phyloP scores from a whole-genome alignment of 2,113 vertebrate species.

The Megaceryle torquata region DNA sequence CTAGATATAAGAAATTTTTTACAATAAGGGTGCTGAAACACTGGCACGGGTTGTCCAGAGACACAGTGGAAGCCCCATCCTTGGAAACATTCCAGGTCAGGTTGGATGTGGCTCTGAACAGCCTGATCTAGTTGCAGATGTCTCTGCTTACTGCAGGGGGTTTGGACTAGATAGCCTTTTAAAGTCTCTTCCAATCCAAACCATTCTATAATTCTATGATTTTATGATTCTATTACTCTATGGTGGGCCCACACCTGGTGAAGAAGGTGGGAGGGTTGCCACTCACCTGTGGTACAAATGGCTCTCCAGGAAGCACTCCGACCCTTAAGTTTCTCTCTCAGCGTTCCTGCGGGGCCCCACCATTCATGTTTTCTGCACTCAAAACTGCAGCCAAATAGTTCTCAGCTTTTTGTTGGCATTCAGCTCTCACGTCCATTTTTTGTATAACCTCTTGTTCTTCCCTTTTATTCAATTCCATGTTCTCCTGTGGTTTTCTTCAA shows the following conservation, averaged over 20 bases:
- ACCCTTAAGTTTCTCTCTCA: not conserved
- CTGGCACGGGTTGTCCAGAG: no score
- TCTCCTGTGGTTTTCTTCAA: not conserved
- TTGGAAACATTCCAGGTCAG: no score
- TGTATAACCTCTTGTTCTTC: not conserved
- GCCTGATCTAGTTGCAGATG: no score
- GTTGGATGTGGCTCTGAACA: no score
- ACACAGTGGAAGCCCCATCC: no score
- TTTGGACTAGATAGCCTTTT: not conserved
- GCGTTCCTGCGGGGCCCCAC: not conserved
- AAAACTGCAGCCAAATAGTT: not conserved
- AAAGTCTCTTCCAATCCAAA: not conserved
- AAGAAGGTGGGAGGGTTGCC: not conserved
- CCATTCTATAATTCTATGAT: not conserved
- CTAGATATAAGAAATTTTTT: no score
- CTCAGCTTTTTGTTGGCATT: not conserved
- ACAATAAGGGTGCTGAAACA: no score
- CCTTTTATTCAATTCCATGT: not conserved
- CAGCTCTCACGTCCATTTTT: not conserved
- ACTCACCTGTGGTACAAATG: accelerated
- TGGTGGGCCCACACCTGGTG: not conserved
- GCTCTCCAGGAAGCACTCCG: not conserved
- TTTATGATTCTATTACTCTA: not conserved
- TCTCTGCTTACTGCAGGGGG: no score
- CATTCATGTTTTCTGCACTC: accelerated